Evolutionary conservation across 2,888 invertebrate genomes (phyloP), one percentile per base, ranked within the genome.

Genomic region (Catocala nupta): DNA sequence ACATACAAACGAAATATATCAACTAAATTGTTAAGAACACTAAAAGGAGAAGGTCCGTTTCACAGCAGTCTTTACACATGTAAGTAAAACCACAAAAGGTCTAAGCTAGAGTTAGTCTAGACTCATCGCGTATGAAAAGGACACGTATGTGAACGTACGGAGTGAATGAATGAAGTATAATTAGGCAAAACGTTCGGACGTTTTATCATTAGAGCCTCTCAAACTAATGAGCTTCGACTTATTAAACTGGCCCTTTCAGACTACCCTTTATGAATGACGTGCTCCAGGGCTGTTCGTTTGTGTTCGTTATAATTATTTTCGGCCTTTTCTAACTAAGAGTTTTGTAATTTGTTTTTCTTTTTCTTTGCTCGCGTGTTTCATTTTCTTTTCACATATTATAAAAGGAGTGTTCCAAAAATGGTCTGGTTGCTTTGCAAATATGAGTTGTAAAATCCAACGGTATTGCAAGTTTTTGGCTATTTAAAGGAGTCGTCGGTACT

Each of bases 151-250:
- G 49, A 36, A 34, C 11, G 5, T 39, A 39, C 42, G 13, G 49
- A 36, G 45, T 33, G 39, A 39, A n/a, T 60, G 43, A 50, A 54
- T 59, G 58, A 51, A 57, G 51, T 33, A 60, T 79, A 77, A 77
- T 78, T 79, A 70, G 77, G 69, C 63, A 50, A 48, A 71, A 69
- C 73, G 62, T 73, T 76, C 47, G 71, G 68, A 42, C 47, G 50
- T 48, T 67, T 71, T 70, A 71, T 71, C 74, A 70, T 69, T 69
- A 68, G 55, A 70, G 63, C 63, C 80, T 77, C 75, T 79, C 70
- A 60, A 70, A 68, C 65, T 78, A 78, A 78, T 78, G 80, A 79
- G 80, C 77, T 74, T 72, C 64, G 70, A 77, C 72, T 77, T 77
- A 76, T 72, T 70, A 79, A 77, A 68, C 72, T 71, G 74, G 66